Conservation (phyloP, 2,888 invertebrate genomes). For the Lasioglossum calceatum region DNA sequence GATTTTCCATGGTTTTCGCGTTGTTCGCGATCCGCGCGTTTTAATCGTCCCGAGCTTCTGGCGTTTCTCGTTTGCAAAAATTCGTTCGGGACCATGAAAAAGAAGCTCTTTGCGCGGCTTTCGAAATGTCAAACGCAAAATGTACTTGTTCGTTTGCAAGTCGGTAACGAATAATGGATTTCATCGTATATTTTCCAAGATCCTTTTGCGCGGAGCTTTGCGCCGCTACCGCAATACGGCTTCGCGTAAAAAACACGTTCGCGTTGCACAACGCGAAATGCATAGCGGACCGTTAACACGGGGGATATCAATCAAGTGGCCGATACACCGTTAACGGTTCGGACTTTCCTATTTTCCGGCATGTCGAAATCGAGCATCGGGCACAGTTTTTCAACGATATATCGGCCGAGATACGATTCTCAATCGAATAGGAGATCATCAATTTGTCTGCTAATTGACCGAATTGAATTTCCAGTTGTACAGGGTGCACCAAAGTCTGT, state of each 20-base stretch:
- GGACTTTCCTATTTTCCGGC: neutral
- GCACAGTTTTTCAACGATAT: neutral
- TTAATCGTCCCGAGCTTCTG: neutral
- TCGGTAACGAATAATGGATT: conserved; percentile 19
- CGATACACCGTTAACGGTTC: neutral
- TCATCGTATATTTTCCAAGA: conserved; percentile 17
- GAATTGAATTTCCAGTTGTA: neutral
- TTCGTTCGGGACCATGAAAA: neutral
- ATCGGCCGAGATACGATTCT: neutral
- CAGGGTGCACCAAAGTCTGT: neutral
- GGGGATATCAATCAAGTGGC: conserved; percentile 22
- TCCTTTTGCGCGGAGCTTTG: conserved; percentile 17
- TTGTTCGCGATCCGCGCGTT: neutral
- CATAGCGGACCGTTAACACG: neutral
- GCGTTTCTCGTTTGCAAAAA: neutral
- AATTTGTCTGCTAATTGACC: neutral
- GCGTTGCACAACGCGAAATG: neutral
- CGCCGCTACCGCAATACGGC: conserved; percentile 24
- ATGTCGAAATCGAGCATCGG: neutral
- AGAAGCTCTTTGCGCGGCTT: neutral
- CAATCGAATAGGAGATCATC: neutral
- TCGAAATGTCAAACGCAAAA: neutral
- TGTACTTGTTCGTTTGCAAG: conserved; percentile 9
- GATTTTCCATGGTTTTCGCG: neutral
- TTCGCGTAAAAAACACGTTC: conserved; percentile 8